Base-by-base conservation (phyloP, 2,797 vertebrate species). In the Eospalax fontanierii region DNA sequence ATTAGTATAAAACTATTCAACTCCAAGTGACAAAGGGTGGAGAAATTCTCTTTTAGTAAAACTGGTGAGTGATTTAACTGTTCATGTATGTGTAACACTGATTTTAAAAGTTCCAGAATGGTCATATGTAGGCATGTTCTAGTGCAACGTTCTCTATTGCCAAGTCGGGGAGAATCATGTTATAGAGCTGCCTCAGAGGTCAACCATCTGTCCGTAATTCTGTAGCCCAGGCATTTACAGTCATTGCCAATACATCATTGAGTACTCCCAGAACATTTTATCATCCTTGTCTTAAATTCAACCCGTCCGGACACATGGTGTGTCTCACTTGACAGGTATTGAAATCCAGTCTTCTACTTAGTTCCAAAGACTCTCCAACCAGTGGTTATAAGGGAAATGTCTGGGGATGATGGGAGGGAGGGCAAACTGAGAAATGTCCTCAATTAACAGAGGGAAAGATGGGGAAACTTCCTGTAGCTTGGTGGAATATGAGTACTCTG, bases 391-490 rank as follows among this genome's bases (percentile, higher is more conserved):
- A 90, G 66, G 57, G 11, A 79, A 10, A 11, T 0, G 16, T 28
- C 63, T 59, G 30, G 30, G 6, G 12, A 10, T 18, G 30, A 71
- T 30, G 24, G n/a, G 35, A 12, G 8, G 22, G 66, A 50, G 22
- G 28, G 54, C 43, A 86, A n/a, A 50, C 35, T 50, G 35, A 70
- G 50, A 75, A 75, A 14, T 59, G 2, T n/a, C 22, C 2, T 10
- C 1, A 5, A 4, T 11, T 68, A 38, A 57, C 10, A 6, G 5
- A 38, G 4, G n/a, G 50, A 66, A 28, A 28, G 21, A 14, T 11
- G 40, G 28, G 43, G 6, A 57, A 73, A 24, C 2, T 5, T 75
- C n/a, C 59, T 75, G 19, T 1, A 50, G 0, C 12, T 3, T 30
- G 14, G 28, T 54, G 35, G 3, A 4, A 14, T 15, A 2, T 16